These are phyloP conservation scores for Dipodomys spectabilis DNA, from an alignment of 2,113 vertebrate species.

Conservation along the genomic window DNA sequence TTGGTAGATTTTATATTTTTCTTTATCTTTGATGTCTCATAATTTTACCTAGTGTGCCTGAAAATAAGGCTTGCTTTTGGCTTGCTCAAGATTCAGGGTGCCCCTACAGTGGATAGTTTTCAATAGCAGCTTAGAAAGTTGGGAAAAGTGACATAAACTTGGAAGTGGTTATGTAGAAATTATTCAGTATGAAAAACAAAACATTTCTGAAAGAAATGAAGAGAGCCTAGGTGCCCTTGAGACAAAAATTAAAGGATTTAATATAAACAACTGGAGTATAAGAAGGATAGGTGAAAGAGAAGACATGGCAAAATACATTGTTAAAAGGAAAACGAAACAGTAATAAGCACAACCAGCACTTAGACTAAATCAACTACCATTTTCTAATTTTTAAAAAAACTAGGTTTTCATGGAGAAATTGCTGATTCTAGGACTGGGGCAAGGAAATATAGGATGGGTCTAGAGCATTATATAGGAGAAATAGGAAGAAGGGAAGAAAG, in stretches of 20 bases:
- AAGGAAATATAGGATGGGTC: not conserved
- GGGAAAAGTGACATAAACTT: not conserved
- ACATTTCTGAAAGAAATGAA: not conserved
- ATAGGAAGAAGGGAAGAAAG: not conserved
- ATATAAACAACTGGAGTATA: not conserved
- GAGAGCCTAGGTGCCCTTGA: not conserved
- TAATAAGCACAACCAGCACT: not conserved
- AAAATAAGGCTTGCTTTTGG: slow-evolving; percentile 10
- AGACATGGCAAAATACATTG: not conserved
- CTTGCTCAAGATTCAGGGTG: slow-evolving; percentile 2
- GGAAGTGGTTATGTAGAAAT: not conserved
- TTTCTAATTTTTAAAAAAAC: not conserved
- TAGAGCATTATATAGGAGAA: not conserved
- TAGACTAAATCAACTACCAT: not conserved
- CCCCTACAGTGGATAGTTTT: not conserved
- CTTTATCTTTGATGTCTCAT: not conserved
- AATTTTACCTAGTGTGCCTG: not conserved
- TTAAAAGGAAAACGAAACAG: not conserved
- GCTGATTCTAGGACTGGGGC: not conserved
- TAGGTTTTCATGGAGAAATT: not conserved
- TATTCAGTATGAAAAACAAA: not conserved
- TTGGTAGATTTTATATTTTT: not conserved
- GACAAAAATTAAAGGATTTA: slow-evolving; percentile 30
- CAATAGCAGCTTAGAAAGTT: slow-evolving; percentile 11
- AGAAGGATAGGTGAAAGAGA: not conserved